Evolutionary conservation across 2,113 vertebrate species (phyloP), one percentile per base, ranked within the genome.

Genomic region (Terrapene triunguis): DNA sequence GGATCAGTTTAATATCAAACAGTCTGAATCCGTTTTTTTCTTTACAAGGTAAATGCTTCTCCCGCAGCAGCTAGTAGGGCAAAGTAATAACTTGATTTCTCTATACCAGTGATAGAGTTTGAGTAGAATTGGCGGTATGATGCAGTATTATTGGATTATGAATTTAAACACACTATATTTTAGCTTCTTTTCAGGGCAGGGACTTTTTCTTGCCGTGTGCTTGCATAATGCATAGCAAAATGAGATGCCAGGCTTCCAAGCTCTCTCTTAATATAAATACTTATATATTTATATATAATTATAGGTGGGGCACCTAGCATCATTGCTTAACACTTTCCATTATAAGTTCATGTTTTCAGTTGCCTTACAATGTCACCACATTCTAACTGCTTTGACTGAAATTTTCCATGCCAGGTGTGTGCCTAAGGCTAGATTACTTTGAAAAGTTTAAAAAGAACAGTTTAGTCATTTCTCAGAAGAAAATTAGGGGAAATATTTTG

Each of bases 111-210:
- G 57, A 89, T 81, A 27, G 4, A 53, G 5, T 87, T 74, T 13
- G 27, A 79, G 51, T 93, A 5, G 84, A n/a, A 19, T 19, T 88
- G 80, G 54, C 72, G 11, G 79, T 86, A 76, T 1, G 12, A 2
- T 87, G 22, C 78, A 59, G 5, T 16, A 6, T 92, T 84, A 54
- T 1, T 32, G 78, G 44, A 48, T 8, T 83, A 5, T 65, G 47
- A 87, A 88, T 85, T 95, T 88, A 93, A 89, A 88, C 81, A 84
- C 62, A 87, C 69, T 54, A 54, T 55, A 17, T 82, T 55, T 81
- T 72, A 72, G 7, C 2, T 19, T 72, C 10, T 10, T 82, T 90
- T 53, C 53, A 72, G 44, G 93, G 32, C 21, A 62, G 24, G 13
- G n/a, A 8, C n/a, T 90, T 82, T 72, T 72, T 38, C n/a, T 72